phyloP scores from a whole-genome alignment of 2,888 invertebrate genomes.

The Pandemis cinnamomeana region DNA sequence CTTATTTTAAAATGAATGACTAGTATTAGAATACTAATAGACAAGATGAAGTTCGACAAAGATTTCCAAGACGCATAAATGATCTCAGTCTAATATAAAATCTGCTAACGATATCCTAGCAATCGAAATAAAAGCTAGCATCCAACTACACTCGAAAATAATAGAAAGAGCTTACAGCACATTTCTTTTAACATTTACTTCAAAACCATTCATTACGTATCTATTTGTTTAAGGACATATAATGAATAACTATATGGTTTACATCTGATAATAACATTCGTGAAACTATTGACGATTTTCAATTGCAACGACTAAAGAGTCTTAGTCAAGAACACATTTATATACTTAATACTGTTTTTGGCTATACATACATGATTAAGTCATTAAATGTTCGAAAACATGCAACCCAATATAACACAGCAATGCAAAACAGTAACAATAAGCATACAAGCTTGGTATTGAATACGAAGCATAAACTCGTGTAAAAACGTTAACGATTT shows the following conservation, averaged over 20 bases:
- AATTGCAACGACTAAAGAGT: conserved; percentile 11
- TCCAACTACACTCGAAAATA: conserved; percentile 24
- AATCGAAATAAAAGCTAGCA: conserved; percentile 35
- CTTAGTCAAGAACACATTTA: conserved; percentile 34
- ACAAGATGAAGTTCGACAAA: conserved; percentile 19
- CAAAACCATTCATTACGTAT: conserved; percentile 41
- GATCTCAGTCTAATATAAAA: neutral
- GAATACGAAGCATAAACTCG: neutral
- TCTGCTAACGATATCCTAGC: conserved; percentile 25
- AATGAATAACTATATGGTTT: conserved; percentile 3
- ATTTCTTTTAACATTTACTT: conserved; percentile 27
- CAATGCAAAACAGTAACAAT: conserved; percentile 14
- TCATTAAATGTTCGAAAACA: neutral
- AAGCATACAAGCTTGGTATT: conserved; percentile 7
- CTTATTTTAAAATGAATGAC: conserved; percentile 48
- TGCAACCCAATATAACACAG: conserved; percentile 18
- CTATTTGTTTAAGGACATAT: conserved; percentile 34
- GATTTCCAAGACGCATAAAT: conserved; percentile 25
- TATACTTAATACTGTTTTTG: conserved; percentile 26
- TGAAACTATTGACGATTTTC: conserved; percentile 14
- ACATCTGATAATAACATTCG: neutral
- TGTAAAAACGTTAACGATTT: neutral
- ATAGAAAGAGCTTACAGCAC: conserved; percentile 20
- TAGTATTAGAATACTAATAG: conserved; percentile 44
- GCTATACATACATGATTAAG: neutral